Evolutionary conservation across 1,140 invertebrate species (phyloP), one percentile per base, ranked within the genome.

Genomic region (Meteorus sp.): DNA sequence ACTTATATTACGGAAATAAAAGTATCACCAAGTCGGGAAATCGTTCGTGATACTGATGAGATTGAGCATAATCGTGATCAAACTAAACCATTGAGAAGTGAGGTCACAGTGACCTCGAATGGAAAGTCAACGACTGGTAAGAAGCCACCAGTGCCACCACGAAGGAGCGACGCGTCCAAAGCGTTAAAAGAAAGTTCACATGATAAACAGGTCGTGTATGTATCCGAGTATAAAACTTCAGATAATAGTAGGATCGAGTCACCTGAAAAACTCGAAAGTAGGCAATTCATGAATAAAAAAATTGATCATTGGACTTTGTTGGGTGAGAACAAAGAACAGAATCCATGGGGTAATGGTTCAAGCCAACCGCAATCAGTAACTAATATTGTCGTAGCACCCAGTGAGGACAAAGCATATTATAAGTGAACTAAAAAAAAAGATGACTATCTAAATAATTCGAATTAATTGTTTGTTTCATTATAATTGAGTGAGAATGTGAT

Each of bases 1-100:
- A 81, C 79, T 0, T 82, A 81, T 45, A 76, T 82, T 1, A 83
- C 81, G 0, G 81, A 83, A 56, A 82, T 83, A 15, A 80, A 81
- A 37, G 80, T 83, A 0, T 75, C 73, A 0, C 66, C 79, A 9
- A 68, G 61, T 22, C 58, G 62, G 37, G 73, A 66, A 7, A 67
- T 55, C 15, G 27, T 53, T 4, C 33, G 31, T 20, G 31, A 70
- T n/a, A 2, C 56, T 37, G 65, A 61, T 2, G 68, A 65, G n/a
- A 27, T 47, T 8, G 63, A 68, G 2, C 65, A 48, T 2, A 68
- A 71, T n/a, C 61, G 44, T 22, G 66, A 66, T 1, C 72, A 76
- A 8, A 56, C n/a, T 25, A 71, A 72, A 15, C 48, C 61, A 2
- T 45, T 54, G 4, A 69, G 55, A 45, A 59, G 52, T 15, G 61